phyloP scores from a whole-genome alignment of 2,113 vertebrate genomes.

The Xenotilapia longispinis region DNA sequence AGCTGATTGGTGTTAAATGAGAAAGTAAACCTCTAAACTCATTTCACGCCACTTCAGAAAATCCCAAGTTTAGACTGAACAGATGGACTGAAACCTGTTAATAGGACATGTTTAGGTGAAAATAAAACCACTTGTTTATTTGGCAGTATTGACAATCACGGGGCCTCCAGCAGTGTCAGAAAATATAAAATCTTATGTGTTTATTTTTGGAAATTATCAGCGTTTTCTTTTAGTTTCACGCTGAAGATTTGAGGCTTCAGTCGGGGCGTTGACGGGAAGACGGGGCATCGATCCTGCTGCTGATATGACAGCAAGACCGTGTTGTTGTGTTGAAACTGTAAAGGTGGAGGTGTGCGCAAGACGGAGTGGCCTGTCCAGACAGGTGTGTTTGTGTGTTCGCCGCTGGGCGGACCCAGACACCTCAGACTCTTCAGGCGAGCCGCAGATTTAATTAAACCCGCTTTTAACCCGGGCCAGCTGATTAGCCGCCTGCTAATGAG shows the following conservation, averaged over 20 bases:
- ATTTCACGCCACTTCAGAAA: neutral
- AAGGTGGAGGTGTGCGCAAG: fast-evolving
- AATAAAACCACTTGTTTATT: neutral
- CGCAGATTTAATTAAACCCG: slow-evolving; percentile 38
- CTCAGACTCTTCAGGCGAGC: neutral
- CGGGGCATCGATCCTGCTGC: neutral
- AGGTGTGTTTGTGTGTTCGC: neutral
- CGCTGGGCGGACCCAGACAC: slow-evolving; percentile 28
- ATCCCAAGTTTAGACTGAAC: neutral
- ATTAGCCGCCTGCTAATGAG: slow-evolving; percentile 21
- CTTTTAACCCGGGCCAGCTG: neutral
- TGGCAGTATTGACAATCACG: neutral
- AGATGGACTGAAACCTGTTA: neutral
- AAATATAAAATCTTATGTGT: neutral
- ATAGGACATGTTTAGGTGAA: neutral
- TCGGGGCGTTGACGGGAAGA: neutral
- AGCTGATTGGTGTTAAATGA: neutral
- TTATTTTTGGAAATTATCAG: neutral
- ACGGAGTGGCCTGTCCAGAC: neutral
- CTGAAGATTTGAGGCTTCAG: neutral
- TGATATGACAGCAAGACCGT: neutral
- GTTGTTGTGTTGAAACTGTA: neutral
- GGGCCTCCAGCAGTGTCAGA: neutral
- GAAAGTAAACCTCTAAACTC: neutral
- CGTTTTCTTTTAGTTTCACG: neutral